Percentiles rank a stretch among this genome's conserved stretches.
These are phyloP conservation scores for Callionymus lyra DNA, from an alignment of 2,113 vertebrate species.

Conservation along the genomic window DNA sequence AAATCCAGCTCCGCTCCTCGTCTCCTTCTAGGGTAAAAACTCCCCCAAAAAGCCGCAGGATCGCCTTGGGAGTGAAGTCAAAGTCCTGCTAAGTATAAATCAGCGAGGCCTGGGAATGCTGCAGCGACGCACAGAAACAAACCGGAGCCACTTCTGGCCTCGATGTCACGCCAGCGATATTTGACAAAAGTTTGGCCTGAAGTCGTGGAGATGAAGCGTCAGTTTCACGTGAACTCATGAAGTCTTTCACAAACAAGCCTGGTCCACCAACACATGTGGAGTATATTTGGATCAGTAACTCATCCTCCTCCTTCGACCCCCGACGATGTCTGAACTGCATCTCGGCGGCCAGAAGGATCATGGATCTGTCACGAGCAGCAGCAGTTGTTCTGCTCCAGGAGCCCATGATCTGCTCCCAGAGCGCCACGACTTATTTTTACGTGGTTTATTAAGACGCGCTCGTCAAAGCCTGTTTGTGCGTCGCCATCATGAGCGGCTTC, in stretches of 20 bases:
- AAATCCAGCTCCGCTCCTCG: slow-evolving; percentile 56
- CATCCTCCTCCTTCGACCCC: slow-evolving; percentile 22
- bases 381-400: slow-evolving; percentile 9
- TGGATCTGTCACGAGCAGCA: slow-evolving; percentile 17
- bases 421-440: too few relatives aligned
- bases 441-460: too few relatives aligned
- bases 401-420: not conserved
- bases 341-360: slow-evolving; percentile 25
- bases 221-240: not conserved
- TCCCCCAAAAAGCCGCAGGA: slow-evolving; percentile 60
- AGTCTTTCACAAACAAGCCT: too few relatives aligned
- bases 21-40: slow-evolving; percentile 74
- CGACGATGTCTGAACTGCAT: slow-evolving; percentile 34
- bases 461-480: too few relatives aligned
- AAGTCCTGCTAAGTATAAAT: slow-evolving; percentile 62
- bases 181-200: not conserved
- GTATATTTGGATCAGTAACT: slow-evolving; percentile 34
- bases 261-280: too few relatives aligned
- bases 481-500: too few relatives aligned
- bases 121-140: slow-evolving; percentile 12
- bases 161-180: slow-evolving; percentile 13
- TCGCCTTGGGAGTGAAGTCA: slow-evolving; percentile 55
- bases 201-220: not conserved
- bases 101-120: slow-evolving; percentile 43
- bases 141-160: slow-evolving; percentile 6